Evolutionary conservation across 1,140 invertebrate species (phyloP).

Genomic region (Ceratosolen fusciceps): DNA sequence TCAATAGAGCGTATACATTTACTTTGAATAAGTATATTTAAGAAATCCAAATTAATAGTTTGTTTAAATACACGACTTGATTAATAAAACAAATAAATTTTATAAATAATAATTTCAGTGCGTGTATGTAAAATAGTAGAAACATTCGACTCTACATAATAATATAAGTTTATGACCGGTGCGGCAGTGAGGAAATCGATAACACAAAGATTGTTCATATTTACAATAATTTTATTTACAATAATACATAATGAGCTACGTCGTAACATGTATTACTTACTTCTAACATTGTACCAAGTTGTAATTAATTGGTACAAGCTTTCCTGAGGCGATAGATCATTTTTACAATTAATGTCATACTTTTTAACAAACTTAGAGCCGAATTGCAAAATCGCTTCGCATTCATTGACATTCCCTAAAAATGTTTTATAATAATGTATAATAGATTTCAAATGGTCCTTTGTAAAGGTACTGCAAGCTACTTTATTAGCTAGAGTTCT

Average conservation of each 20-base stretch:
- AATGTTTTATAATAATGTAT: slow-evolving; percentile 50
- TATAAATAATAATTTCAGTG: no score
- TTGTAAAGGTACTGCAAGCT: slow-evolving; percentile 48
- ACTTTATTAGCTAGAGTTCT: slow-evolving; percentile 52
- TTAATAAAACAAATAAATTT: no score
- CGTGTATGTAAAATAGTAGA: no score
- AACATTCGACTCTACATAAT: no score
- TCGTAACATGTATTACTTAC: neutral
- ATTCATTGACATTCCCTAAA: slow-evolving; percentile 54
- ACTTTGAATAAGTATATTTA: no score
- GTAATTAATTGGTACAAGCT: slow-evolving; percentile 31
- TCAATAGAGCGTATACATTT: no score
- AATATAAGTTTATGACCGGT: no score
- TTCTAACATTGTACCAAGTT: slow-evolving; percentile 28
- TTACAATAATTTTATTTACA: slow-evolving; percentile 36
- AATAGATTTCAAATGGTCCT: slow-evolving; percentile 51
- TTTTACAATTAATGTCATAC: neutral
- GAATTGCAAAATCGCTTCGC: slow-evolving; percentile 56
- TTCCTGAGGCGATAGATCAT: neutral
- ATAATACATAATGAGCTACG: no score
- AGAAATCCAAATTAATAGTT: no score
- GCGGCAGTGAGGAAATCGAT: no score
- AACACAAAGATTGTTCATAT: slow-evolving; percentile 1
- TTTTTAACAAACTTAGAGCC: slow-evolving; percentile 56
- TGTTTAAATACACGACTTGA: no score